Base-by-base conservation (phyloP, 2,888 invertebrate species). In the Euclidia mi region DNA sequence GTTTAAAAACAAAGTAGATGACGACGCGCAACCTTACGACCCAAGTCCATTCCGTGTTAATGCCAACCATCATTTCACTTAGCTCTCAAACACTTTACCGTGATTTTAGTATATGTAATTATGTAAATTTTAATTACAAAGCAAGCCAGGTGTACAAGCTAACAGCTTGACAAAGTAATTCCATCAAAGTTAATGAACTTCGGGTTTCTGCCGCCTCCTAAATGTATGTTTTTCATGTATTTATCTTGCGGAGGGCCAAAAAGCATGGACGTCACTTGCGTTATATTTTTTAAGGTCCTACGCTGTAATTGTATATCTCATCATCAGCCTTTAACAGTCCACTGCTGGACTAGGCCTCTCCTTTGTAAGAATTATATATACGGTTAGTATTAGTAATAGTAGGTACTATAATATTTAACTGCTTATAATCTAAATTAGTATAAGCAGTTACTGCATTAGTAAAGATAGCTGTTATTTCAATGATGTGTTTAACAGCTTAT, bases 81-180 rank as follows among this genome's bases (percentile, higher is more conserved):
- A 40, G 12, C 20, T 11, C 11, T 14, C 10, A n/a, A 38, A 20
- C 40, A 40, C 40, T 40, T 40, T 18, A 15, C 11, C 20, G 14
- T 20, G n/a, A 34, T 48, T 41, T 48, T 32, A 40, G 32, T 41
- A 18, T 35, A 15, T 25, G n/a, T n/a, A 42, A 34, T 50, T 50
- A 50, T 50, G 50, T 29, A 35, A 50, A 50, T 50, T 50, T 41
- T 50, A 50, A 50, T 50, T 37, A 34, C 17, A 37, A 43, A 35
- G 32, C 49, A 31, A 35, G 37, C 20, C 29, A 2, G 40, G 7
- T 41, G 14, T 10, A 15, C n/a, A n/a, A 14, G 12, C 11, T 35
- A 40, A 37, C 20, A 40, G 18, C 11, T 18, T 29, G 17, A 37
- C 35, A 46, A 37, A 7, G 25, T 46, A 37, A 46, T 35, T 46